These are phyloP conservation scores for Exocentrus adspersus DNA, from an alignment of 2,888 invertebrate species.

Conservation along the genomic window DNA sequence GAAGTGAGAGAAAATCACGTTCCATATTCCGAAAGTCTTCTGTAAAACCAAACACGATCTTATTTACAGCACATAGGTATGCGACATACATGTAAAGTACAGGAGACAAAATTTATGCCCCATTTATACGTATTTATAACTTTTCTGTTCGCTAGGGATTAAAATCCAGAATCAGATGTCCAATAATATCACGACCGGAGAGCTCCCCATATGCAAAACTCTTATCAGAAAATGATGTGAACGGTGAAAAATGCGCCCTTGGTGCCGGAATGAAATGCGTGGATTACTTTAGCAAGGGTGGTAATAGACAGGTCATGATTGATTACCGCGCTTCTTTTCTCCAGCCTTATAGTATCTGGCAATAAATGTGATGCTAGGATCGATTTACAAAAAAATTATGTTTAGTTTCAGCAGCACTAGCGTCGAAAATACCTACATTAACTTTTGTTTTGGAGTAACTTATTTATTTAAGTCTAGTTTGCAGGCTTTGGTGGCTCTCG, in stretches of 20 bases:
- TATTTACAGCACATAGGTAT: conserved; percentile 26
- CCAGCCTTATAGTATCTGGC: conserved; percentile 26
- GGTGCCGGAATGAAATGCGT: conserved; percentile 53
- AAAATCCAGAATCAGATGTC: conserved; percentile 49
- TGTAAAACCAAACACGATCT: conserved; percentile 18
- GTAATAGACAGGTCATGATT: conserved; percentile 57
- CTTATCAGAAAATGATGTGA: conserved; percentile 57
- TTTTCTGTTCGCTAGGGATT: conserved; percentile 49
- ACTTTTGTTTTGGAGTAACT: no score
- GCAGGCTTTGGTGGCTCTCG: no score
- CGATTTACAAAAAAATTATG: conserved; percentile 21
- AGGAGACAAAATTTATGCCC: conserved; percentile 47
- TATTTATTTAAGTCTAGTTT: no score
- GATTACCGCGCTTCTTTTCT: conserved; percentile 44
- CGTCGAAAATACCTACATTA: no score
- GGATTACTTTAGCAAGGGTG: conserved; percentile 54
- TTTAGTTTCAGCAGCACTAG: conserved; percentile 7
- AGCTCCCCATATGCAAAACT: conserved; percentile 50
- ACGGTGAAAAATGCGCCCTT: conserved; percentile 55
- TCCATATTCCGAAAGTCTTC: background rate
- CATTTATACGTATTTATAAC: conserved; percentile 55
- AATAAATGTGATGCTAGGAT: conserved; percentile 19
- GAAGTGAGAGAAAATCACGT: conserved; percentile 11
- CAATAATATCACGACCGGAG: conserved; percentile 50
- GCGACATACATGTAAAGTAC: conserved; percentile 42